phyloP scores from a whole-genome alignment of 2,888 invertebrate genomes.

The Diaprepes abbreviatus region DNA sequence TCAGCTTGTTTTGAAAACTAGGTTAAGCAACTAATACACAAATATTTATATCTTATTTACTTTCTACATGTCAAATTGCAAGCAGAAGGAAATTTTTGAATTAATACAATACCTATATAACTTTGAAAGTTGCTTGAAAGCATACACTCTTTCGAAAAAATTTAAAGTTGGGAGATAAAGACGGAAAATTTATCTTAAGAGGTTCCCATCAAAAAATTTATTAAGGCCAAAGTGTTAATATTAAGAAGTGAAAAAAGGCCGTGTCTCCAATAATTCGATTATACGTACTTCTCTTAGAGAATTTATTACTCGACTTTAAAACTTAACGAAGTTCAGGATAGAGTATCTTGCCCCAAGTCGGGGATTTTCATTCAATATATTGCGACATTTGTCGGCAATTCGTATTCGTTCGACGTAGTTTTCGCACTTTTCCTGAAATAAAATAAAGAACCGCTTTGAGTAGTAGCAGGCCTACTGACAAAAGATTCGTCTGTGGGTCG shows the following conservation, averaged over 20 bases:
- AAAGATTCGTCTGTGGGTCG: conserved; percentile 25
- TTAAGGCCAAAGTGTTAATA: not conserved
- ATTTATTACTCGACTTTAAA: conserved; percentile 42
- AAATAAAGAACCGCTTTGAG: conserved; percentile 64
- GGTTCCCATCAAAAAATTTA: not conserved
- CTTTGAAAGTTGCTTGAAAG: no score
- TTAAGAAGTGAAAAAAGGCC: not conserved
- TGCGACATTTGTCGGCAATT: conserved; percentile 72
- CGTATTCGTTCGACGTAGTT: conserved; percentile 69
- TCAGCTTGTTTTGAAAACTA: no score
- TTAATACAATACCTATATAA: no score
- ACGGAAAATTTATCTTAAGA: no score
- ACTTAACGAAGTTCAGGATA: conserved; percentile 45
- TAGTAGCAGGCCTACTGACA: conserved; percentile 32
- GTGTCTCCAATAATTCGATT: conserved; percentile 31
- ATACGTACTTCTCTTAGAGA: conserved; percentile 10
- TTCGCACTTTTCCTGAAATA: conserved; percentile 65
- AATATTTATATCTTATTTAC: no score
- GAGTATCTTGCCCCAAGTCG: conserved; percentile 51
- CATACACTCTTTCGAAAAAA: no score
- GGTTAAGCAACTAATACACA: no score
- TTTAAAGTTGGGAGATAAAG: no score
- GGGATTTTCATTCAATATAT: conserved; percentile 57
- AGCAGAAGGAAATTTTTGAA: no score
- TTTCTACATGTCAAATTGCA: no score